Evolutionary conservation across 2,888 invertebrate species (phyloP).

Genomic region (Phania funesta): DNA sequence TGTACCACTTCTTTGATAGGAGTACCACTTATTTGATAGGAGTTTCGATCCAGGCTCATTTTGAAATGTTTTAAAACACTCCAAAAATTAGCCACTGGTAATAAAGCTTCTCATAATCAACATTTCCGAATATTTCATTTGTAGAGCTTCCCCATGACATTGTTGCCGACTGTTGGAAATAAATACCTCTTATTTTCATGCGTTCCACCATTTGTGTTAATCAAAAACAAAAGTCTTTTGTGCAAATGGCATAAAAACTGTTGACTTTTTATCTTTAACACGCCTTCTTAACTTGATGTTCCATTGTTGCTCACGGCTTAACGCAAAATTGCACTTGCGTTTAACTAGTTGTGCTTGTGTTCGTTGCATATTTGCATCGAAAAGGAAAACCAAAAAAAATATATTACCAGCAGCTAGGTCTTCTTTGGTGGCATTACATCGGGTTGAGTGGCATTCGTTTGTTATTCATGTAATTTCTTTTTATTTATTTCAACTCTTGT

Average conservation of each 20-base stretch:
- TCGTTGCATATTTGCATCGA: neutral
- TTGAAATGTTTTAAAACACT: too few species aligned
- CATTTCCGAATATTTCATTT: neutral
- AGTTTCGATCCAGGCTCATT: too few species aligned
- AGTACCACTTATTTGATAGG: too few species aligned
- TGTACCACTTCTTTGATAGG: too few species aligned
- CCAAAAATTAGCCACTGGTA: too few species aligned
- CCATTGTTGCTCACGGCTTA: neutral
- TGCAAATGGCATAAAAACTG: constrained; percentile 62
- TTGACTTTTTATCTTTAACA: constrained; percentile 56
- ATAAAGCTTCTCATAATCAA: neutral
- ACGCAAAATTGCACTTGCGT: constrained; percentile 23
- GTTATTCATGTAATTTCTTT: constrained; percentile 44
- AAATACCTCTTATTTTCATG: neutral
- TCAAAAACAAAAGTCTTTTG: constrained; percentile 64
- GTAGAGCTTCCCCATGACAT: neutral
- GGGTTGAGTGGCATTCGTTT: constrained; percentile 30
- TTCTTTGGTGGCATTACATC: neutral
- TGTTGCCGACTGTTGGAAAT: too few species aligned
- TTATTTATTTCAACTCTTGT: constrained; percentile 48
- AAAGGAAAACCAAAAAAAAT: neutral
- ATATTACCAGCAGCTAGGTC: neutral
- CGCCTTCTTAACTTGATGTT: constrained; percentile 15
- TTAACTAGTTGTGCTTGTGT: constrained; percentile 2
- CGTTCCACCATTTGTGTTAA: neutral